These are phyloP conservation scores for Sesamia nonagrioides DNA, from an alignment of 1,140 invertebrate species.

Conservation along the genomic window DNA sequence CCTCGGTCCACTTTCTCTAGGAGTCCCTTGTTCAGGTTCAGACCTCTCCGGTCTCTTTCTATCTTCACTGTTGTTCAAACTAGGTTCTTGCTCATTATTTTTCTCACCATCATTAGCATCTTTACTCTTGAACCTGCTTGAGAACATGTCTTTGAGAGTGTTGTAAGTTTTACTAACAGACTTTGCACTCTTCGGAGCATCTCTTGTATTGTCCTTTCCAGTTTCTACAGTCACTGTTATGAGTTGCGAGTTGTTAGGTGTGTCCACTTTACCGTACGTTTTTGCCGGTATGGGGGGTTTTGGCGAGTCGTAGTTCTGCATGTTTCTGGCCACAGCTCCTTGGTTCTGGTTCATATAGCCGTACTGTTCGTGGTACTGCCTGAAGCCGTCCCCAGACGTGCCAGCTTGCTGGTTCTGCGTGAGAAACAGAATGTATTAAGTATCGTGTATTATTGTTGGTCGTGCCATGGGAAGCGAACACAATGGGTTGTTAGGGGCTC, in stretches of 20 bases:
- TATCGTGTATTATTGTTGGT: conserved; percentile 53
- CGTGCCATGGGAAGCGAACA: conserved; percentile 64
- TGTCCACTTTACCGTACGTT: conserved; percentile 79
- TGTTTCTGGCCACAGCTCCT: conserved; percentile 71
- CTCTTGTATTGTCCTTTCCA: conserved; percentile 85
- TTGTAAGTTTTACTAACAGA: conserved; percentile 93
- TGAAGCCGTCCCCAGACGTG: conserved; percentile 77
- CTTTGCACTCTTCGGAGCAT: conserved; percentile 89
- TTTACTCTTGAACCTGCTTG: conserved; percentile 92
- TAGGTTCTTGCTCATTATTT: conserved; percentile 88
- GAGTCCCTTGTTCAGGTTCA: conserved; percentile 67
- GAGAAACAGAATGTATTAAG: conserved; percentile 52
- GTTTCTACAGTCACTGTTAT: conserved; percentile 87
- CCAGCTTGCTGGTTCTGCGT: conserved; percentile 81
- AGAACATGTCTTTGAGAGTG: conserved; percentile 95
- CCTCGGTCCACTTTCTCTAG: conserved; percentile 73
- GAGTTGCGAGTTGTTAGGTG: conserved; percentile 82
- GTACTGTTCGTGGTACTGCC: conserved; percentile 83
- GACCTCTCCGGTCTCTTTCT: conserved; percentile 86
- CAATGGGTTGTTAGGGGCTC: conserved; percentile 63
- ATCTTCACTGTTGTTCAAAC: conserved; percentile 90
- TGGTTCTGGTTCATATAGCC: conserved; percentile 82
- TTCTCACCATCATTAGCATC: conserved; percentile 87
- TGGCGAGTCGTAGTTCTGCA: conserved; percentile 79
- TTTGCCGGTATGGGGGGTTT: conserved; percentile 83